Base-by-base conservation (phyloP, 1,140 invertebrate genomes). In the Drosophila kikkawai region DNA sequence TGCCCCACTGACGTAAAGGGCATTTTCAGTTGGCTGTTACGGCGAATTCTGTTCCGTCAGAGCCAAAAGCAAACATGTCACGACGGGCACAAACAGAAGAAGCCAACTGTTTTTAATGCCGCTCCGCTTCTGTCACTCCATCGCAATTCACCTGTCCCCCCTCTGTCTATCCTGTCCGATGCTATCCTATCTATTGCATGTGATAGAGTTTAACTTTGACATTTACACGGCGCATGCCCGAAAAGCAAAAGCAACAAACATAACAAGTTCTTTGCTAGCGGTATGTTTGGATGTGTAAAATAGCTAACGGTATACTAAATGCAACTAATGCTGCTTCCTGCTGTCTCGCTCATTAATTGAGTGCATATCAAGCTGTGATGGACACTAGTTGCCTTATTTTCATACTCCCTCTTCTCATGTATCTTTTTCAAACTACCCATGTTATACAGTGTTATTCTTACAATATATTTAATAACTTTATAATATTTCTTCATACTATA, bases 131-230 rank as follows among this genome's bases (percentile, higher is more conserved):
- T 51, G 36, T 13, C 65, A 32, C 48, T 65, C 29, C 17, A 68
- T 19, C 13, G 26, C 67, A 12, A 7, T 17, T 12, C 34, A 36
- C 45, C 56, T 48, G 47, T 19, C 4, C 7, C 50, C 15, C 55
- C 26, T 36, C 22, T 41, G 5, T 15, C 51, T 22, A 37, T 37
- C 17, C 51, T 22, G 34, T 22, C 36, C 34, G 36, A 22, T 55
- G n/a, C 6, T 37, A 36, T 47, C 15, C 19, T 55, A 34, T 60
- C 42, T 48, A 39, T 63, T 58, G 48, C 69, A 73, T 58, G 32
- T 75, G 48, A 50, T 73, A 42, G 58, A 81, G 78, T 85, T 84
- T 73, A 84, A 84, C 81, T 84, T 84, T 84, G 81, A 74, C 81
- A 85, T 84, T 84, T 81, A 63, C 22, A 81, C 9, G 12, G 69